Base-by-base conservation (phyloP, 2,113 vertebrate species). In the Fulica atra region DNA sequence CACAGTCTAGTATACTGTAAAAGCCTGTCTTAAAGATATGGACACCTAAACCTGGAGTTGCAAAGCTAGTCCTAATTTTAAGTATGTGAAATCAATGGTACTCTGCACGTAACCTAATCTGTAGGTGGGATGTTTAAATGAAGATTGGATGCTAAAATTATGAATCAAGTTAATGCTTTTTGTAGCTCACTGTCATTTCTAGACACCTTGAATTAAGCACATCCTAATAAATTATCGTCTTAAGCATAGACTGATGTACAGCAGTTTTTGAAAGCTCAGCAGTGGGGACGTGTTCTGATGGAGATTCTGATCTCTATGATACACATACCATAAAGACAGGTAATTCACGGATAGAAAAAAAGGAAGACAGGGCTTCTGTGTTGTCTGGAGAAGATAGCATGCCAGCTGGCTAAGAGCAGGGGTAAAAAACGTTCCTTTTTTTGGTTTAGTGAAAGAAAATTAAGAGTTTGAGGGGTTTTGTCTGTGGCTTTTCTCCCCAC, bases 351-450 rank as follows among this genome's bases (percentile, higher is more conserved):
- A 18, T n/a, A 25, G 3, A 7, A 17, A 89, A 46, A 88, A 77
- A 40, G 56, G 63, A 76, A 86, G 53, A 6, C 8, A 61, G 66
- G 28, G 24, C 50, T 76, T 80, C 59, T 77, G 8, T 51, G 24
- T 88, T 94, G 70, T 85, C 73, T 94, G 71, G 44, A 83, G 57
- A 69, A 77, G 74, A 54, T 11, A 44, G 16, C 26, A n/a, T 65
- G 38, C 46, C 82, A 92, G 71, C 66, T 92, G 82, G 44, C 28
- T 38, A 29, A 53, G 33, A 81, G 35, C 13, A 81, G 29, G 61
- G 87, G 28, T 35, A 93, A 72, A 87, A 85, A 74, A 44, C 0
- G 0, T 48, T 85, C 8, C 5, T 56, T 56, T 40, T 77, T 89
- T 56, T 81, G 2, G 16, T 54, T 35, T 68, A 15, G 4, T 36